Percentiles rank a stretch among this genome's conserved stretches.
These are phyloP conservation scores for Aptenodytes patagonicus DNA, from an alignment of 2,113 vertebrate genomes.

Conservation along the genomic window DNA sequence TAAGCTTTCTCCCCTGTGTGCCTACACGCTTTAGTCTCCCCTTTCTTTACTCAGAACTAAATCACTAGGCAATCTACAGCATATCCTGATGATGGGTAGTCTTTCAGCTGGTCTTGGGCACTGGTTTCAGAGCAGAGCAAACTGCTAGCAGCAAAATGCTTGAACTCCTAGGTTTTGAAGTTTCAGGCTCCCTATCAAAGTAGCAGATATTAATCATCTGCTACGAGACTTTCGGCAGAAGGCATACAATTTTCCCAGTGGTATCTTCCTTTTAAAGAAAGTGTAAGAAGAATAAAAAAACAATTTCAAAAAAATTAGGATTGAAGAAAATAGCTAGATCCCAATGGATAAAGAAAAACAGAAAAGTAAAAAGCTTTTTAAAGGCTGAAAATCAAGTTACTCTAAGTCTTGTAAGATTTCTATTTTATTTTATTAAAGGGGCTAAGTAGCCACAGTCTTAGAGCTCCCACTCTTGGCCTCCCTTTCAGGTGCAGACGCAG, in stretches of 20 bases:
- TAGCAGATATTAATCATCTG: constrained; percentile 43
- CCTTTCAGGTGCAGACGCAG: background rate
- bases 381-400: background rate
- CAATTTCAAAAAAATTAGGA: background rate
- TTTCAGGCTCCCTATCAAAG: constrained; percentile 47
- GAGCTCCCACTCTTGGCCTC: background rate
- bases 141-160: constrained; percentile 48
- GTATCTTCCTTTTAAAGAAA: constrained; percentile 21
- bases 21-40: background rate
- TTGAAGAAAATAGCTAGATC: constrained; percentile 8
- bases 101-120: background rate
- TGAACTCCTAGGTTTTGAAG: constrained; percentile 40
- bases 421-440: background rate
- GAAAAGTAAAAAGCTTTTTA: background rate
- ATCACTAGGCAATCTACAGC: constrained; percentile 1
- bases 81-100: background rate
- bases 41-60: constrained; percentile 22
- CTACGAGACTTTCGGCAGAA: background rate
- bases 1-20: background rate
- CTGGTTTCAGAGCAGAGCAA: constrained; percentile 35
- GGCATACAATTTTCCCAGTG: constrained; percentile 27
- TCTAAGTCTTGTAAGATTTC: background rate
- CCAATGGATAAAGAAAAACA: constrained; percentile 1
- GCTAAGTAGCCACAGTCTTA: background rate
- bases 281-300: constrained; percentile 7